Base-by-base conservation (phyloP, 2,113 vertebrate genomes). In the Pyrgilauda ruficollis region DNA sequence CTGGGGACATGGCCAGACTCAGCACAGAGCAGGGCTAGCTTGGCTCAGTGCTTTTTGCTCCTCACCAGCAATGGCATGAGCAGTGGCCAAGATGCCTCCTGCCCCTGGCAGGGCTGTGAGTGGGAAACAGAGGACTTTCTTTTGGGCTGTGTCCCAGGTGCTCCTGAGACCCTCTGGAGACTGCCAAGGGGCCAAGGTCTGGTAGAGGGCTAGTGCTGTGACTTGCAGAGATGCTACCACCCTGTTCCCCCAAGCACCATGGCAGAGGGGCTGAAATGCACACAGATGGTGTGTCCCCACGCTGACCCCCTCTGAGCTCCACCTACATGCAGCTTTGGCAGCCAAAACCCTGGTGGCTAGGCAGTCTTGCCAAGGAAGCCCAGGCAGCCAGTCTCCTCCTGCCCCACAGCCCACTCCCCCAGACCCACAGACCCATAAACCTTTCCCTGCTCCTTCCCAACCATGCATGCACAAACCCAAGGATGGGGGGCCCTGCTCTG, bases 381-480 rank as follows among this genome's bases (percentile, higher is more conserved):
- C 52, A 69, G 26, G 37, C 3, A 12, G 63, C 30, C 70, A 39
- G 22, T 44, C 12, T 85, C 46, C 18, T 78, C 56, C 53, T 43
- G 84, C 28, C 43, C 19, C 49, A 31, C 21, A 44, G 28, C 23
- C 15, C 33, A 10, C 5, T 19, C 2, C 21, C 24, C 39, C 0
- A 1, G 39, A 44, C 31, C 41, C 66, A 46, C 0, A 2, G 64
- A 68, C 21, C 50, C 46, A 58, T 28, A 67, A 81, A 41, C 27
- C 39, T 69, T 61, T 58, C 41, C 31, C 30, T 46, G 47, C 56
- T 90, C n/a, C 61, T 80, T 81, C 77, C 68, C 59, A 81, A 22
- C 12, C 0, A 0, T 11, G 7, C 46, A 49, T 13, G 27, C 37
- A 66, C 87, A 83, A 53, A 44, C 28, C 16, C 2, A 2, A 49